These are phyloP conservation scores for Parasteatoda tepidariorum DNA, from an alignment of 1,140 invertebrate species.

Conservation along the genomic window DNA sequence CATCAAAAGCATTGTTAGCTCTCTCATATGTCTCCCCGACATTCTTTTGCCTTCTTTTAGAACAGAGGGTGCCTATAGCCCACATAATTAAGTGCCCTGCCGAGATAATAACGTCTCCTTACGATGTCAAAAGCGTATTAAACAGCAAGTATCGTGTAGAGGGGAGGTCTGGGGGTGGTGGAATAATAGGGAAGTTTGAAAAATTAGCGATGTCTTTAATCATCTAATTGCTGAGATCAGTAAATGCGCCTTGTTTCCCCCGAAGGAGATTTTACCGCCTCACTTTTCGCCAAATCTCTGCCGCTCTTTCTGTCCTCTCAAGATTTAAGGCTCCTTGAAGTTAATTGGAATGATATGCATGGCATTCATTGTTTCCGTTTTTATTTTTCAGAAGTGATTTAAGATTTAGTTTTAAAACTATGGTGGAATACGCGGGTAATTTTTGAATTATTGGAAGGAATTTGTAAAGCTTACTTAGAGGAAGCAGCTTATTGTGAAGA, in stretches of 20 bases:
- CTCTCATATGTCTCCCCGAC: background rate
- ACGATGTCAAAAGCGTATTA: slow-evolving; percentile 53
- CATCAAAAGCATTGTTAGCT: slow-evolving; percentile 54
- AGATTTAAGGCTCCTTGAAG: background rate
- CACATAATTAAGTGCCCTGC: slow-evolving; percentile 51
- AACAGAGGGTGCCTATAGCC: slow-evolving; percentile 10
- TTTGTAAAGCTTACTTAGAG: too few species aligned
- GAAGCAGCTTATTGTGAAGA: too few species aligned
- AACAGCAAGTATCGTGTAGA: slow-evolving; percentile 37
- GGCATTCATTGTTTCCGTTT: too few species aligned
- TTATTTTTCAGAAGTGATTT: too few species aligned
- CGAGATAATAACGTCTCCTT: slow-evolving; percentile 53
- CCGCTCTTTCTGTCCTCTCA: background rate
- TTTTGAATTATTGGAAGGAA: too few species aligned
- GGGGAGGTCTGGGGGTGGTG: background rate
- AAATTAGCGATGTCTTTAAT: slow-evolving; percentile 57
- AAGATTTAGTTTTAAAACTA: too few species aligned
- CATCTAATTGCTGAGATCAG: slow-evolving; percentile 48
- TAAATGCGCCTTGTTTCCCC: slow-evolving; percentile 15
- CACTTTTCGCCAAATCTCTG: background rate
- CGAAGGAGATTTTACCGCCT: slow-evolving; percentile 28
- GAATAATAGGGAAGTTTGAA: slow-evolving; percentile 51
- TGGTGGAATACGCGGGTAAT: too few species aligned
- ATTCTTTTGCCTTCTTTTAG: background rate
- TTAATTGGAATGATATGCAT: slow-evolving; percentile 31